phyloP scores from a whole-genome alignment of 2,797 vertebrate species.

The Centroberyx gerrardi region DNA sequence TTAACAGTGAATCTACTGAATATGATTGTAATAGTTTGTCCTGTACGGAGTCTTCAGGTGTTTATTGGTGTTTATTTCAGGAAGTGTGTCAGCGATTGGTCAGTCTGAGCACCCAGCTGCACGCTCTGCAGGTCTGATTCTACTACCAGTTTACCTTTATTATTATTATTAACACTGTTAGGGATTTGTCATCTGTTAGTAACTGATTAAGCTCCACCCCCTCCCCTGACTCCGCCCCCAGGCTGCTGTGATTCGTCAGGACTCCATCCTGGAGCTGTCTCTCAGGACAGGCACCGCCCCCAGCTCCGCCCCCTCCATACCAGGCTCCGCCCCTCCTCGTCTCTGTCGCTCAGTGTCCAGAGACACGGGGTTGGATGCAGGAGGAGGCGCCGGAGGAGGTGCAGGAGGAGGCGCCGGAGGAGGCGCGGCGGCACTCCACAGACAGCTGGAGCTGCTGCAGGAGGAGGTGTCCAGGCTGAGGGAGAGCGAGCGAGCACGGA shows the following conservation, averaged over 20 bases:
- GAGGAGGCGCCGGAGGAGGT: slow-evolving; percentile 72
- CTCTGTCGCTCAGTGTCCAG: slow-evolving; percentile 85
- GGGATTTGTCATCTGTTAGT: not conserved
- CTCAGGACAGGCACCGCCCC: slow-evolving; percentile 58
- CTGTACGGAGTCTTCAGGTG: too few relatives aligned
- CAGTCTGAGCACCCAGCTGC: slow-evolving; percentile 87
- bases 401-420: slow-evolving; percentile 86
- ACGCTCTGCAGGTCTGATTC: slow-evolving; percentile 87
- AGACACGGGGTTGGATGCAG: slow-evolving; percentile 79
- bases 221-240: slow-evolving; percentile 56
- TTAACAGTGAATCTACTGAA: too few relatives aligned
- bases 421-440: slow-evolving; percentile 59
- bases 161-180: not conserved
- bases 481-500: slow-evolving; percentile 80
- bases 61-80: slow-evolving; percentile 73
- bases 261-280: slow-evolving; percentile 85
- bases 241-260: slow-evolving; percentile 91
- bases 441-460: slow-evolving; percentile 85
- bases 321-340: slow-evolving; percentile 57
- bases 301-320: slow-evolving; percentile 23
- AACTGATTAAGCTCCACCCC: too few relatives aligned
- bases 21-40: too few relatives aligned
- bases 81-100: slow-evolving; percentile 88
- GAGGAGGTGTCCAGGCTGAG: slow-evolving; percentile 88
- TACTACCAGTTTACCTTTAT: not conserved